These are phyloP conservation scores for Drosophila pachea DNA, from an alignment of 1,140 invertebrate genomes.

Conservation along the genomic window DNA sequence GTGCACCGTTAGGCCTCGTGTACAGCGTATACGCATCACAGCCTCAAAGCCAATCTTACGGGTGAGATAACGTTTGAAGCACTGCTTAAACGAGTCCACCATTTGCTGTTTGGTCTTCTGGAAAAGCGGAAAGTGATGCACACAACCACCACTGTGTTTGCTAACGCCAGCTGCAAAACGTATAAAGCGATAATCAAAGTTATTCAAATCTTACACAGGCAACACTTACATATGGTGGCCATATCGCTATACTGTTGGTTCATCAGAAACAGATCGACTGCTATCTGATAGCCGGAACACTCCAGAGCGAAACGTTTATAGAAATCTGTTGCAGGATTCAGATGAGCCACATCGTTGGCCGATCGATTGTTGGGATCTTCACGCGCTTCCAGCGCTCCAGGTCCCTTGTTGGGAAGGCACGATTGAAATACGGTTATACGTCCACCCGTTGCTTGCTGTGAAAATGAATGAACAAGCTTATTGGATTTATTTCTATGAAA, in stretches of 20 bases:
- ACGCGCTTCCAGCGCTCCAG: conserved; percentile 89
- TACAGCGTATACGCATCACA: conserved; percentile 98
- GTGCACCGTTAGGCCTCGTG: conserved; percentile 94
- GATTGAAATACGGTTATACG: conserved; percentile 96
- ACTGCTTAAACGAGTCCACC: conserved; percentile 87
- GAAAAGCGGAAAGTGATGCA: conserved; percentile 96
- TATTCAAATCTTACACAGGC: not conserved
- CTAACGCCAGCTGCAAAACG: conserved; percentile 88
- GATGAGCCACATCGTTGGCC: conserved; percentile 87
- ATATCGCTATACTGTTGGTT: conserved; percentile 96
- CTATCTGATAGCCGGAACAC: conserved; percentile 97
- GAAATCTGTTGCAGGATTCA: conserved; percentile 98
- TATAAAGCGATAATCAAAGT: not conserved
- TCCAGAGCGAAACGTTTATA: conserved; percentile 98
- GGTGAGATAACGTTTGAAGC: conserved; percentile 93
- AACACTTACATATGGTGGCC: conserved; percentile 90
- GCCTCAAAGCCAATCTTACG: conserved; percentile 99
- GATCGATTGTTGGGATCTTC: conserved; percentile 93
- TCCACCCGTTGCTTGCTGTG: conserved; percentile 93
- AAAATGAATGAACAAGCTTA: not conserved
- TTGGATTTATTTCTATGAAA: not conserved
- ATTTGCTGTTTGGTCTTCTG: conserved; percentile 86
- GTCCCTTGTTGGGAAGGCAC: conserved; percentile 93
- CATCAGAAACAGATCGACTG: conserved; percentile 96
- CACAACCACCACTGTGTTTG: conserved; percentile 96